Evolutionary conservation across 2,113 vertebrate species (phyloP).

Genomic region (Tylochromis polylepis): DNA sequence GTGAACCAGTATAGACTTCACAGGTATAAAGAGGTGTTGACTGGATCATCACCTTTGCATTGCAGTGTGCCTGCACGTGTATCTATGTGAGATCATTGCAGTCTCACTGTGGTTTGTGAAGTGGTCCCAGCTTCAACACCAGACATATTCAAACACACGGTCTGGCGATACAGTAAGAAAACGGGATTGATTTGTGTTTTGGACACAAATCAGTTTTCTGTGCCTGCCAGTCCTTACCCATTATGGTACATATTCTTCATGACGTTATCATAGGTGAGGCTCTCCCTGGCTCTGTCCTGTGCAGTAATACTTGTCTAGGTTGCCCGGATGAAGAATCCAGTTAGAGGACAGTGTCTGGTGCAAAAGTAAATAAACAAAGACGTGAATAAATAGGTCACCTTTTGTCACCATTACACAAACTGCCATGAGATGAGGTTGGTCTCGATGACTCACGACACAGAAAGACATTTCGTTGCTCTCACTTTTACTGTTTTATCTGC

Average conservation of each 20-base stretch:
- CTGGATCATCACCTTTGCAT: neutral
- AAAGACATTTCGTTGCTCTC: neutral
- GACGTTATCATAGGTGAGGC: neutral
- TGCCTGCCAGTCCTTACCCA: neutral
- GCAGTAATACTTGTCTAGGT: neutral
- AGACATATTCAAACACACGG: neutral
- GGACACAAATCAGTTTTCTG: neutral
- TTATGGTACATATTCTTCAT: neutral
- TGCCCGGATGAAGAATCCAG: neutral
- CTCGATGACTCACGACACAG: neutral
- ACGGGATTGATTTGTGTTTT: neutral
- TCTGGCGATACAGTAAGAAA: neutral
- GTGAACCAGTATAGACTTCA: neutral
- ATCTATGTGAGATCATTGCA: neutral
- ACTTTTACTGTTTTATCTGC: neutral
- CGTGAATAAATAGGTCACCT: neutral
- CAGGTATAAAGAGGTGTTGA: neutral
- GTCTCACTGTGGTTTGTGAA: neutral
- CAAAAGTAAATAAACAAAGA: neutral
- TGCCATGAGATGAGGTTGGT: neutral
- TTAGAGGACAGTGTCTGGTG: neutral
- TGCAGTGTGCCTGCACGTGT: neutral
- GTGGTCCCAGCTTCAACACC: neutral
- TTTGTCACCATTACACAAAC: neutral
- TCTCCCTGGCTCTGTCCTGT: neutral